Percentiles rank a stretch among this genome's conserved stretches.
These are phyloP conservation scores for Brachionus plicatilis DNA, from an alignment of 1,140 invertebrate species.

Conservation along the genomic window DNA sequence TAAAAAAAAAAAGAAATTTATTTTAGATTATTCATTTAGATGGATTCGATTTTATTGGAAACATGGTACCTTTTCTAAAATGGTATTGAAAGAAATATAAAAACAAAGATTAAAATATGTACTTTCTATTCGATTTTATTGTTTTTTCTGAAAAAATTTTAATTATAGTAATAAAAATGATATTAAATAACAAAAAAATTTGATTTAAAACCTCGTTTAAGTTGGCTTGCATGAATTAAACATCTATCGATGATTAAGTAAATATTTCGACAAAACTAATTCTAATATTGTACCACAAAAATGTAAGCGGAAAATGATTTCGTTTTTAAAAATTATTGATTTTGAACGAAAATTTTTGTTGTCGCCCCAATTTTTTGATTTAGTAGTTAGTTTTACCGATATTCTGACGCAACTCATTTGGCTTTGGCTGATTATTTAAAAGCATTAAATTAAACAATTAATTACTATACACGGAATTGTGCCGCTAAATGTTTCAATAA, in stretches of 20 bases:
- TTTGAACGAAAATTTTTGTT: background rate
- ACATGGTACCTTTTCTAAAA: background rate
- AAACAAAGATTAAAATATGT: background rate
- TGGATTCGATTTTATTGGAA: background rate
- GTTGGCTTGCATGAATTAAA: background rate
- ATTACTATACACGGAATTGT: background rate
- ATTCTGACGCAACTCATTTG: background rate
- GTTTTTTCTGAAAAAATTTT: background rate
- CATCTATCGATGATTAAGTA: background rate
- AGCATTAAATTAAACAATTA: background rate
- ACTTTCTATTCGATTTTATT: background rate
- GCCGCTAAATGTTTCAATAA: background rate
- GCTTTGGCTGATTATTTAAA: background rate
- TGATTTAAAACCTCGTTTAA: background rate
- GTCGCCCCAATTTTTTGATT: background rate
- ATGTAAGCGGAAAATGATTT: background rate
- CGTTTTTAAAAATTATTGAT: background rate
- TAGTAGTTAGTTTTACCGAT: background rate
- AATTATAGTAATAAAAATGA: background rate
- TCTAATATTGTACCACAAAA: background rate
- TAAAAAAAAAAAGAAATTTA: background rate
- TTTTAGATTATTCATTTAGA: background rate
- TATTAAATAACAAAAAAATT: background rate
- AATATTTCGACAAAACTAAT: background rate
- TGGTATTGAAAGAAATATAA: background rate